These are phyloP conservation scores for Forbesichthys agassizii DNA, from an alignment of 2,113 vertebrate genomes.

Conservation along the genomic window DNA sequence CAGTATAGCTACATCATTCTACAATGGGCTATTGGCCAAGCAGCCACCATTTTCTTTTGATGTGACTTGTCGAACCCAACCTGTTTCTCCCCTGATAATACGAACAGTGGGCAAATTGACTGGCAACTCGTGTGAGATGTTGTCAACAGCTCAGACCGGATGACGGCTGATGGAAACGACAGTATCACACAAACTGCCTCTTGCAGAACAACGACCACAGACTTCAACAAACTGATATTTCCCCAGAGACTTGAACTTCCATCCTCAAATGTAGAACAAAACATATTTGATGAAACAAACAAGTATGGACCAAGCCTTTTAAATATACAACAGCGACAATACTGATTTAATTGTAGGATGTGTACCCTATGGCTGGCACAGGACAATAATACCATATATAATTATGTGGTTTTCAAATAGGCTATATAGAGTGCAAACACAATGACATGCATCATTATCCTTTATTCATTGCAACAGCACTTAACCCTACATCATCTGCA, in stretches of 20 bases:
- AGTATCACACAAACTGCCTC: not conserved
- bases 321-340: not conserved
- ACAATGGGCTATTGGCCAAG: not conserved
- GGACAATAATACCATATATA: not conserved
- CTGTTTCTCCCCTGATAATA: not conserved
- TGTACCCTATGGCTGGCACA: not conserved
- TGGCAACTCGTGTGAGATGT: not conserved
- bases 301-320: not conserved
- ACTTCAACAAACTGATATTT: slow-evolving; percentile 9
- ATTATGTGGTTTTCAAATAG: not conserved
- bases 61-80: slow-evolving; percentile 1
- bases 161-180: slow-evolving; percentile 17
- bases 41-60: not conserved
- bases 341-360: not conserved
- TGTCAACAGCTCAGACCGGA: not conserved
- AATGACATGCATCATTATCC: slow-evolving; percentile 20
- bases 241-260: not conserved
- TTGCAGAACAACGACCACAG: not conserved
- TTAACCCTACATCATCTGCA: slow-evolving; percentile 8
- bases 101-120: not conserved
- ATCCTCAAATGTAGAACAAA: not conserved
- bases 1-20: not conserved
- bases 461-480: not conserved
- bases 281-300: not conserved
- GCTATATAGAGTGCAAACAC: not conserved